Percentiles rank a stretch among this genome's conserved stretches.
Conservation (phyloP, 2,888 invertebrate species). For the Encarsia formosa region DNA sequence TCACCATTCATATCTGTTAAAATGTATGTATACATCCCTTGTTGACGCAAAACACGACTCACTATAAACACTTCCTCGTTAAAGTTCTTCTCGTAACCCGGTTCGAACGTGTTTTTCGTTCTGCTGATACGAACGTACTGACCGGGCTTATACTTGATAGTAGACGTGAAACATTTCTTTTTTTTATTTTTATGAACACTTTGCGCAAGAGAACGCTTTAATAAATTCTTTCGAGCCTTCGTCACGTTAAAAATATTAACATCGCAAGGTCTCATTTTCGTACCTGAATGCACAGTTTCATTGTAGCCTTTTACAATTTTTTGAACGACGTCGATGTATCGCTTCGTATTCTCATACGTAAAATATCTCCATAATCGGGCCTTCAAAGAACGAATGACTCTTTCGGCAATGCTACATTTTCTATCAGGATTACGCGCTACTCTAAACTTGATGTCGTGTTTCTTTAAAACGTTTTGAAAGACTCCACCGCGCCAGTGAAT, state of each 20-base stretch:
- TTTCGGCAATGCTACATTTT: slow-evolving; percentile 21
- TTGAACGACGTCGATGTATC: slow-evolving; percentile 30
- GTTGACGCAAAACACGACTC: not conserved
- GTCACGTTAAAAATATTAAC: slow-evolving; percentile 12
- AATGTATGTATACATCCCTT: not conserved
- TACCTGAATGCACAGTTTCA: slow-evolving; percentile 26
- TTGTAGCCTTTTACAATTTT: slow-evolving; percentile 34
- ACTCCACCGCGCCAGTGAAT: slow-evolving; percentile 25
- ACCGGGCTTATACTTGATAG: not conserved
- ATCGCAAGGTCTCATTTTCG: slow-evolving; percentile 11
- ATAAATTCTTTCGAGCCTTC: slow-evolving; percentile 5
- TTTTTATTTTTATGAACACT: too few relatives aligned
- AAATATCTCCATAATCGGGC: slow-evolving; percentile 25
- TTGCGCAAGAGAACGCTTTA: not conserved
- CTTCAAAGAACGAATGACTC: slow-evolving; percentile 19
- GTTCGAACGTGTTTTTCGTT: not conserved
- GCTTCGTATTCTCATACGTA: slow-evolving; percentile 1
- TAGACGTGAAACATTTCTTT: not conserved
- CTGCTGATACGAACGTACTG: slow-evolving; percentile 2
- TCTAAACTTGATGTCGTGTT: slow-evolving; percentile 18
- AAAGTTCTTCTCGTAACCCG: slow-evolving; percentile 10
- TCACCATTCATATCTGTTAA: not conserved
- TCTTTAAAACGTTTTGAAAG: slow-evolving; percentile 6
- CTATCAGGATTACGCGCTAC: slow-evolving; percentile 18
- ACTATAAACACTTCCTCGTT: slow-evolving; percentile 1